phyloP scores from a whole-genome alignment of 1,140 invertebrate species.

The Ips typographus region DNA sequence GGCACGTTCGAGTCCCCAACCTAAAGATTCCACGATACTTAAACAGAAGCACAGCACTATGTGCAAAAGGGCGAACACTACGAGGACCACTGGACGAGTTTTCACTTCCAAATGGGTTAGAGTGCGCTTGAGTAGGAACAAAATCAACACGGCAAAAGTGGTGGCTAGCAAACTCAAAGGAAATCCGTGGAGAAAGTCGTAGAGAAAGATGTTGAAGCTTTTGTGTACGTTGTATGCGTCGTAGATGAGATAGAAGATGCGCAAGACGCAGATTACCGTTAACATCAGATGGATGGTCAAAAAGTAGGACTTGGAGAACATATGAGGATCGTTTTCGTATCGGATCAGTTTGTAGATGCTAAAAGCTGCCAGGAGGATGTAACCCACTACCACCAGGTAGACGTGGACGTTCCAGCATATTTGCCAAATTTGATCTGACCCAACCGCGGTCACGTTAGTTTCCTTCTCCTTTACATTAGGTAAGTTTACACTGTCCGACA shows the following conservation, averaged over 20 bases:
- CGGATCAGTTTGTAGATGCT: conserved; percentile 80
- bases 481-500: conserved; percentile 48
- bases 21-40: conserved; percentile 70
- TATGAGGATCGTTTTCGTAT: conserved; percentile 77
- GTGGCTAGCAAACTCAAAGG: conserved; percentile 82
- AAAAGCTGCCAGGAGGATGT: conserved; percentile 77
- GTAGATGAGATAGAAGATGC: conserved; percentile 84
- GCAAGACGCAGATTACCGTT: conserved; percentile 74
- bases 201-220: conserved; percentile 74
- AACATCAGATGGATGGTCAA: conserved; percentile 78
- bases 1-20: conserved; percentile 51
- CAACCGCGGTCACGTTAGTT: conserved; percentile 45
- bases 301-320: conserved; percentile 81
- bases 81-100: conserved; percentile 71
- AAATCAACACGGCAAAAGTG: conserved; percentile 80
- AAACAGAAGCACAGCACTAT: conserved; percentile 75
- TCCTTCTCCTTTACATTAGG: conserved; percentile 49
- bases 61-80: conserved; percentile 72
- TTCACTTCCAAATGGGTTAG: conserved; percentile 69
- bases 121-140: conserved; percentile 77
- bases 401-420: conserved; percentile 88
- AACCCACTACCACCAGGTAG: conserved; percentile 79
- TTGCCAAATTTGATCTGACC: conserved; percentile 62
- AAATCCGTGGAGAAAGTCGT: conserved; percentile 78
- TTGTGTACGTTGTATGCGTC: conserved; percentile 85